These are phyloP conservation scores for Nipponia nippon DNA, from an alignment of 2,113 vertebrate species.

Conservation along the genomic window DNA sequence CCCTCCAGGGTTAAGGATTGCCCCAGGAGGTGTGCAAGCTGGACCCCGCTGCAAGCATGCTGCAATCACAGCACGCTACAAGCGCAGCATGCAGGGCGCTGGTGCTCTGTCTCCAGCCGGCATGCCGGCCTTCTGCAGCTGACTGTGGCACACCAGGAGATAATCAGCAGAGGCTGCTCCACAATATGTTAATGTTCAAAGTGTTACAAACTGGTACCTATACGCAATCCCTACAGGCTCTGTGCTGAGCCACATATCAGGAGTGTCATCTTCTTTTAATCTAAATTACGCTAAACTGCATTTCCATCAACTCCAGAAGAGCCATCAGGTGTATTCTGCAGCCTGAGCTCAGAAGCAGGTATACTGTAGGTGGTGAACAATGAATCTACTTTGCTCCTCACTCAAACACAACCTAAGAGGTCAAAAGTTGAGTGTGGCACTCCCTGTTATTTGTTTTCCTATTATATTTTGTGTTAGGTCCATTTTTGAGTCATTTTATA, in stretches of 20 bases:
- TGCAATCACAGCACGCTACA: not conserved
- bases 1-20: rapidly evolving
- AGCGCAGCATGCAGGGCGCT: rapidly evolving
- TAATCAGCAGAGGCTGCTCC: not conserved
- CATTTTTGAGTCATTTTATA: not conserved
- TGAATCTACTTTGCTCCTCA: not conserved
- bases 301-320: not conserved
- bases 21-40: not conserved
- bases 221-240: not conserved
- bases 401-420: not conserved
- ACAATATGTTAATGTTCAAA: not conserved
- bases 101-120: not conserved
- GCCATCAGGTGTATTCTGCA: not conserved
- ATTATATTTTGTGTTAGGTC: not conserved
- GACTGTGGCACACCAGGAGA: rapidly evolving
- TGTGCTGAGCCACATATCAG: not conserved
- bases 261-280: not conserved
- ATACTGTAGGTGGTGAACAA: not conserved
- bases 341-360: not conserved
- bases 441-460: not conserved
- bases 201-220: not conserved
- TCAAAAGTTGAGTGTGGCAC: not conserved
- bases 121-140: not conserved
- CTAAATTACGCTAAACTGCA: not conserved
- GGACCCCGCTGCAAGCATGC: not conserved